phyloP scores from a whole-genome alignment of 2,888 invertebrate genomes.

The Hydrotaea diabolus region DNA sequence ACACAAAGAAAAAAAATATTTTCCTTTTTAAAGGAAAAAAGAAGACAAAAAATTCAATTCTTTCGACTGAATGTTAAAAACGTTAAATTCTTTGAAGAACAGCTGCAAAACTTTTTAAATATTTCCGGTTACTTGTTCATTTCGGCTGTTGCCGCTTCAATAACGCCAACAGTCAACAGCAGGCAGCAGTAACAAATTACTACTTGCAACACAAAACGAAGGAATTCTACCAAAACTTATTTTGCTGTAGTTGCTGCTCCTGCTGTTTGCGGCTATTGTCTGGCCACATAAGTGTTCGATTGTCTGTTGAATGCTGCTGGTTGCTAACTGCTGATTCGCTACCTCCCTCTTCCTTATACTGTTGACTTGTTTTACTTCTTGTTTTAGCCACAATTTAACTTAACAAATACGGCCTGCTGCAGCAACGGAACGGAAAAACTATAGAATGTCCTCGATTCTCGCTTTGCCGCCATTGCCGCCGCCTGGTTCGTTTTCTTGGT shows the following conservation, averaged over 20 bases:
- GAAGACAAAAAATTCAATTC: no score
- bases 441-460: conserved; percentile 60
- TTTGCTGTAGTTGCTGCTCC: background rate
- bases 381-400: conserved; percentile 56
- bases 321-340: conserved; percentile 1
- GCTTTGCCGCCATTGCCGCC: background rate
- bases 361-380: conserved; percentile 65
- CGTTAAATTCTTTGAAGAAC: conserved; percentile 59
- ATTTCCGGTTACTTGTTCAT: conserved; percentile 57
- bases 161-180: background rate
- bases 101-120: conserved; percentile 64
- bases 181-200: background rate
- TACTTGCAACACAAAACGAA: background rate
- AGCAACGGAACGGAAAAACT: conserved; percentile 50
- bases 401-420: conserved; percentile 26
- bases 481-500: background rate
- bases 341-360: background rate
- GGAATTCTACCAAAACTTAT: background rate
- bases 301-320: background rate
- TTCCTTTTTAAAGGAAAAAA: background rate
- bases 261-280: background rate
- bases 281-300: background rate
- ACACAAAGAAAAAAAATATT: background rate
- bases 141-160: background rate
- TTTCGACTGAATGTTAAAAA: background rate